Conservation (phyloP, 2,888 invertebrate genomes). For the Chorisops tibialis region DNA sequence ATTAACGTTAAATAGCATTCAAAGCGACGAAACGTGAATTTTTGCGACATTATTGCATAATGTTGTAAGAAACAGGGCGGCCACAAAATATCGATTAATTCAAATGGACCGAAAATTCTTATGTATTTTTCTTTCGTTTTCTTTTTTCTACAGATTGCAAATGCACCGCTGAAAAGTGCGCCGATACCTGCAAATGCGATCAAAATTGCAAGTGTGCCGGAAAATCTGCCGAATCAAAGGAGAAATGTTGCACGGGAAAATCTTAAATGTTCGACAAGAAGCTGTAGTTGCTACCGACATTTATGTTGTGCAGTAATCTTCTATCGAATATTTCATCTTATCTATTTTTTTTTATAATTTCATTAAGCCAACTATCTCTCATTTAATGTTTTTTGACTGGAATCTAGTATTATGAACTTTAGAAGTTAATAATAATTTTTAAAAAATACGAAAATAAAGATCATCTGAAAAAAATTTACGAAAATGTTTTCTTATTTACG, state of each 20-base stretch:
- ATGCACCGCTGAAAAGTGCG: constrained; percentile 45
- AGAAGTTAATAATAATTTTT: too few species aligned
- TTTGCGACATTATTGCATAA: neutral
- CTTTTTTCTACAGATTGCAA: constrained; percentile 41
- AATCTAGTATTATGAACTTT: too few species aligned
- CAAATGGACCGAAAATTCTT: neutral
- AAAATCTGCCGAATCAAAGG: constrained; percentile 33
- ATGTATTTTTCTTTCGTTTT: neutral
- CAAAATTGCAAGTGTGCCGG: constrained; percentile 39
- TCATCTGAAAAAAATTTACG: too few species aligned
- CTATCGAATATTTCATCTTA: neutral
- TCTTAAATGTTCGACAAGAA: too few species aligned
- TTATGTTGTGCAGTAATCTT: too few species aligned
- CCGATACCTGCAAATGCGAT: constrained; percentile 44
- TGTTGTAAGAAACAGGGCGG: neutral
- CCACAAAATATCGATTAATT: constrained; percentile 5
- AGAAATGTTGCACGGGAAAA: constrained; percentile 30
- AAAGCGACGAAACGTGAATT: neutral
- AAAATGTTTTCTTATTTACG: too few species aligned
- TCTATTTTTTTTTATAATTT: too few species aligned
- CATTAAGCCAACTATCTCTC: too few species aligned
- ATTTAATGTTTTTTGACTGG: too few species aligned
- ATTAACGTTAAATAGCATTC: neutral
- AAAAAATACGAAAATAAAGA: too few species aligned
- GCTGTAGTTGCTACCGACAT: too few species aligned